A percentile compares a stretch with the other conserved stretches of the same genome.
These are phyloP conservation scores for Brotula barbata DNA, from an alignment of 2,797 vertebrate species.

Conservation along the genomic window DNA sequence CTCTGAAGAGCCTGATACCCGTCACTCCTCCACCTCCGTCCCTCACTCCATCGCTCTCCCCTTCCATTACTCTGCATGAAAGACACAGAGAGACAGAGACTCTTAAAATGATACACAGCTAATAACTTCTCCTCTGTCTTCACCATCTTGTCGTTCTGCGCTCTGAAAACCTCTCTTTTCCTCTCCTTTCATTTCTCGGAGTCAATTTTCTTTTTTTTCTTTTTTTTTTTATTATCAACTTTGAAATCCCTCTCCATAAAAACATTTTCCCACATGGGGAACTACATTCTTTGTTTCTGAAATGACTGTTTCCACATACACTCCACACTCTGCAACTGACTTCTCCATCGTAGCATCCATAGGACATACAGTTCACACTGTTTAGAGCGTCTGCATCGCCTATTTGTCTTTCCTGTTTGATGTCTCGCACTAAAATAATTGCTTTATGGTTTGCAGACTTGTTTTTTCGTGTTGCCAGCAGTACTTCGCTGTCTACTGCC, in stretches of 20 bases:
- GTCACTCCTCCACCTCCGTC: constrained; percentile 75
- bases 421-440: constrained; percentile 38
- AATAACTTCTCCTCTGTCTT: constrained; percentile 65
- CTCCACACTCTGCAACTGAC: background rate
- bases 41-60: constrained; percentile 73
- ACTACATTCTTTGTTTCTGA: constrained; percentile 40
- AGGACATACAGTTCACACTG: constrained; percentile 13
- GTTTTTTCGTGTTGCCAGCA: constrained; percentile 40
- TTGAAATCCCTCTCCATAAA: constrained; percentile 22
- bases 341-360: constrained; percentile 31
- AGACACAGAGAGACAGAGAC: constrained; percentile 83
- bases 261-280: constrained; percentile 39
- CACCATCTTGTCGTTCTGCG: constrained; percentile 62
- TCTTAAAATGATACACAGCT: constrained; percentile 81
- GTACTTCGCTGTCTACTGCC: constrained; percentile 41
- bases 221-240: constrained; percentile 40
- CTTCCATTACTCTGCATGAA: constrained; percentile 73
- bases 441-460: constrained; percentile 34
- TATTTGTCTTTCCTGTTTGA: constrained; percentile 48
- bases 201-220: constrained; percentile 42
- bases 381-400: constrained; percentile 24
- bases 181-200: constrained; percentile 58
- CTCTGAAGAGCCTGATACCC: constrained; percentile 81
- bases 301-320: constrained; percentile 35
- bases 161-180: constrained; percentile 72